phyloP scores from a whole-genome alignment of 1,140 invertebrate species.

The Maniola jurtina region DNA sequence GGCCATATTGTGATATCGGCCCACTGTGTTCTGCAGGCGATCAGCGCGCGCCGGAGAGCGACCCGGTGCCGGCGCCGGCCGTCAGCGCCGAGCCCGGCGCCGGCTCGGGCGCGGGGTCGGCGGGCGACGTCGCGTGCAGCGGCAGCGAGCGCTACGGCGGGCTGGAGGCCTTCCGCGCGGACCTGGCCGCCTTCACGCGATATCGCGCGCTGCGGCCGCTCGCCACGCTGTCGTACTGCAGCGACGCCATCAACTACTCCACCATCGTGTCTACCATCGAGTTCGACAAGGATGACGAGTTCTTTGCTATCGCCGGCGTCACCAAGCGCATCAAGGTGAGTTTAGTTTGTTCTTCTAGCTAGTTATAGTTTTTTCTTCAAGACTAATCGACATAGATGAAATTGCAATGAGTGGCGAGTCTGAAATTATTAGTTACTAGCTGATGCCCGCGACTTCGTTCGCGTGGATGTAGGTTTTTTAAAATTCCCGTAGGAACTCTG shows the following conservation, averaged over 20 bases:
- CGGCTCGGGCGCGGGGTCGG: conserved; percentile 6
- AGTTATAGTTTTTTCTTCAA: no score
- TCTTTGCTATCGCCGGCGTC: conserved; percentile 97
- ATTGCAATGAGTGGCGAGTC: no score
- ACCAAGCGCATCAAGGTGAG: conserved; percentile 95
- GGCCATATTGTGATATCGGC: no score
- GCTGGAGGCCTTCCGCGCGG: conserved; percentile 90
- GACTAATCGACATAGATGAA: no score
- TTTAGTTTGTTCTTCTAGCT: no score
- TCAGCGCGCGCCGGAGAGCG: conserved; percentile 50
- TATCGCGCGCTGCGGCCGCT: conserved; percentile 89
- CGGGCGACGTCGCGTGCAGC: conserved; percentile 17
- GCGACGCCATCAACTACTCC: conserved; percentile 90
- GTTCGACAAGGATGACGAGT: conserved; percentile 98
- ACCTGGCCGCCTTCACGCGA: conserved; percentile 92
- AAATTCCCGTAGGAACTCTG: no score
- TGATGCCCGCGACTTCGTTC: no score
- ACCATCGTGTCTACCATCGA: conserved; percentile 98
- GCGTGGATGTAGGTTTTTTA: no score
- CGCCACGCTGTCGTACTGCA: conserved; percentile 94
- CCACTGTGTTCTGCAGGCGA: conserved; percentile 83
- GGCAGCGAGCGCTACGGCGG: conserved; percentile 60
- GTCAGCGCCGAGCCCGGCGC: conserved; percentile 12
- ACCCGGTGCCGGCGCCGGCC: conserved; percentile 10
- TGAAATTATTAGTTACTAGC: no score